Base-by-base conservation (phyloP, 35 echinoderm and acorn worm genomes). In the Ophiothrix spiculata region DNA sequence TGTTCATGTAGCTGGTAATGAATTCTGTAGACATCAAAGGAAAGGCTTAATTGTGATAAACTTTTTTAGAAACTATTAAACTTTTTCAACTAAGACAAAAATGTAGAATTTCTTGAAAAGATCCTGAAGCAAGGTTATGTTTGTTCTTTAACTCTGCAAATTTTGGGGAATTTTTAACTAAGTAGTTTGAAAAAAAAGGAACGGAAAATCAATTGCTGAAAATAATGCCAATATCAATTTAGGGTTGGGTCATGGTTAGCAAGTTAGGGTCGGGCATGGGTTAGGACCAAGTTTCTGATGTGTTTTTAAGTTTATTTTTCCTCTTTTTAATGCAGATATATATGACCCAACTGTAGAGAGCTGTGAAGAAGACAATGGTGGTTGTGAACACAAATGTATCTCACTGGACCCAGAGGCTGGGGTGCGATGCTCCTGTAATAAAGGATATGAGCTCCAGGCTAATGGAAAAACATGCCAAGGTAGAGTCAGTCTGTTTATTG, bases 401-500 rank as follows among this genome's bases (percentile, higher is more conserved):
- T 80, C 87, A 35, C 38, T 93, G 1, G 39, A 64, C 17, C 87
- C 87, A 25, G 95, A 88, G 54, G 83, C 87, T 25, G 95, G 91
- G 38, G 88, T 97, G 14, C 37, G 87, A 17, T 97, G 95, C 56
- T 90, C 91, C 40, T 97, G 95, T 81, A 10, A 82, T 21, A 39
- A 90, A 36, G 95, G 95, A 0, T 97, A 93, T 76, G 64, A 79
- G 34, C 45, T 97, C 1, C 60, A 82, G 77, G 46, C 83, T 15
- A 87, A 91, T 81, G 91, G 95, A 11, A 97, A 87, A 39, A 87
- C 81, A 33, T 97, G 95, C 41, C 38, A 63, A 79, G 94, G 95
- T 97, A 74, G n/a, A n/a, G n/a, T n/a, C n/a, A n/a, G n/a, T n/a
- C n/a, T n/a, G n/a, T n/a, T n/a, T n/a, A n/a, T n/a, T n/a, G n/a